phyloP scores from a whole-genome alignment of 2,888 invertebrate genomes.

The Brachynemurus nebulosus region DNA sequence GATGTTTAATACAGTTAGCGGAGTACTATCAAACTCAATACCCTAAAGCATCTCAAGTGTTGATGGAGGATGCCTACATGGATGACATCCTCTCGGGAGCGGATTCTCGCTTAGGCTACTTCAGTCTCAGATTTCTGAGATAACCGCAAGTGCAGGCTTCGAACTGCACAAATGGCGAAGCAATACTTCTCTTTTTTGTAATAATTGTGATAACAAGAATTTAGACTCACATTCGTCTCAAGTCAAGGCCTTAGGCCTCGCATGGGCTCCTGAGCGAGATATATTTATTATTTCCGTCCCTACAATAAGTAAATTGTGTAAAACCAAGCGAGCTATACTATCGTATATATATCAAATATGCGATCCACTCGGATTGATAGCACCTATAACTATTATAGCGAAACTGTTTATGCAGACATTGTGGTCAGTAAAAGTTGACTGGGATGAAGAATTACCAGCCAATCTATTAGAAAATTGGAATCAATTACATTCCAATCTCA shows the following conservation, averaged over 20 bases:
- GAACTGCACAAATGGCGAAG: background rate
- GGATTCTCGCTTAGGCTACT: background rate
- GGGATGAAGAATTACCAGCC: background rate
- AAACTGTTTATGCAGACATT: background rate
- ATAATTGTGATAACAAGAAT: too few relatives aligned
- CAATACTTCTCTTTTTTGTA: too few relatives aligned
- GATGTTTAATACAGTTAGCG: background rate
- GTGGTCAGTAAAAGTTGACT: background rate
- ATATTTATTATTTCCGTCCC: background rate
- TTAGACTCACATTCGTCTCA: too few relatives aligned
- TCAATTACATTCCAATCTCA: too few relatives aligned
- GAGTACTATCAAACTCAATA: background rate
- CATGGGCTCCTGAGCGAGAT: background rate
- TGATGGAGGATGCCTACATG: slow-evolving; percentile 11
- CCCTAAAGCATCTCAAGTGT: background rate
- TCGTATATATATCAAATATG: background rate
- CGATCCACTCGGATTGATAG: background rate
- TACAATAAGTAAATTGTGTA: background rate
- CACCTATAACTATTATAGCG: background rate
- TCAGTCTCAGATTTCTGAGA: background rate
- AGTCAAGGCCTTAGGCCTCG: background rate
- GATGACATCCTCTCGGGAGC: slow-evolving; percentile 10
- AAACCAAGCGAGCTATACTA: background rate
- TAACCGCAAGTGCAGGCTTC: background rate
- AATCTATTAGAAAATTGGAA: background rate